A percentile compares a stretch with the other conserved stretches of the same genome.
Conservation (phyloP, 2,113 vertebrate species). For the Cyprinodon brontotheroides region DNA sequence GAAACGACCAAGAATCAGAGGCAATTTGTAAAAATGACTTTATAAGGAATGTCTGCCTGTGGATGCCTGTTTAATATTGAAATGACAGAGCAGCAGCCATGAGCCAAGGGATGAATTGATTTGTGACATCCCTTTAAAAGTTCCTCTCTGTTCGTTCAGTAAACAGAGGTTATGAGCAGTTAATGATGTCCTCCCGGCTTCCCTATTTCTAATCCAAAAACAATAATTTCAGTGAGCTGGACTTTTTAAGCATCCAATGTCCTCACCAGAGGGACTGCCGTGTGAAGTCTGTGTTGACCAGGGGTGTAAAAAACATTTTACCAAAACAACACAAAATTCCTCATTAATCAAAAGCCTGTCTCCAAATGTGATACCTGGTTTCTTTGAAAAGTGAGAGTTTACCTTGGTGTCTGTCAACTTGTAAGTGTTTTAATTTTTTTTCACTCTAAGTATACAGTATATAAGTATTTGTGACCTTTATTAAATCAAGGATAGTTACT, state of each 20-base stretch:
- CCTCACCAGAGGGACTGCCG: background rate
- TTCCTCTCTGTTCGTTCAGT: background rate
- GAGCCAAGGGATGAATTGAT: background rate
- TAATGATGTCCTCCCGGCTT: background rate
- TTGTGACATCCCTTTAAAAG: background rate
- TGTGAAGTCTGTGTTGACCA: background rate
- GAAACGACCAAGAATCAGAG: conserved; percentile 25
- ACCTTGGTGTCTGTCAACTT: no score
- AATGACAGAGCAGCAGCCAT: background rate
- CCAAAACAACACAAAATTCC: background rate
- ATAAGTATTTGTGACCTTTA: no score
- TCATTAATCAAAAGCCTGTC: background rate
- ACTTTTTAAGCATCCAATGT: background rate
- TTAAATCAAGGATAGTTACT: no score
- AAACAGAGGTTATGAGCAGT: background rate
- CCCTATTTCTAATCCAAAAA: background rate
- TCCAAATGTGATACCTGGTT: background rate
- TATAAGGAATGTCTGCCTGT: conserved; percentile 11
- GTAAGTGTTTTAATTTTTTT: no score
- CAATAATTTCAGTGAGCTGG: background rate
- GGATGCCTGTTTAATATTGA: conserved; percentile 2
- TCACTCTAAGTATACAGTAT: no score
- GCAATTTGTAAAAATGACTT: conserved; percentile 13
- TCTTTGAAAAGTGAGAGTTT: background rate
- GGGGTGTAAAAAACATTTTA: background rate